These are phyloP conservation scores for Silurus glanis DNA, from an alignment of 2,113 vertebrate genomes.

Conservation along the genomic window DNA sequence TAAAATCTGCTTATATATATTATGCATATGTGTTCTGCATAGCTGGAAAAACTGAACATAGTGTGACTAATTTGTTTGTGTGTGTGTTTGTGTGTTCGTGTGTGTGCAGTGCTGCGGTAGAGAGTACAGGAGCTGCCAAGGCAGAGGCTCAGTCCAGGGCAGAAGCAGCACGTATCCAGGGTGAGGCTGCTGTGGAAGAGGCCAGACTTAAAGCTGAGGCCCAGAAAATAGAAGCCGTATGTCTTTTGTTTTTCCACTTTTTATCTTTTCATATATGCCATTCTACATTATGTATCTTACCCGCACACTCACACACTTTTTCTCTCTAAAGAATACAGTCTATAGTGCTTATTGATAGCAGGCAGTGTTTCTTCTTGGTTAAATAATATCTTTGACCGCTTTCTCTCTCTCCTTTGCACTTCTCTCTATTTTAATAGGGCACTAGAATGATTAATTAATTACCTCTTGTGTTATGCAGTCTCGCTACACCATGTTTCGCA, in stretches of 20 bases:
- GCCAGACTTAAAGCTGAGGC: conserved; percentile 84
- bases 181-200: conserved; percentile 81
- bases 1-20: not conserved
- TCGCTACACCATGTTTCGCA: not conserved
- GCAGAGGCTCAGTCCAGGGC: conserved; percentile 82
- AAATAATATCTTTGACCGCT: not conserved
- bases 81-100: conserved; percentile 9
- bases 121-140: conserved; percentile 84
- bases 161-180: conserved; percentile 82
- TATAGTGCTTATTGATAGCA: not conserved
- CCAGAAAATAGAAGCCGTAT: conserved; percentile 78
- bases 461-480: not conserved
- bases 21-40: not conserved
- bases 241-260: not conserved
- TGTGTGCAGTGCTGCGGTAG: conserved; percentile 76
- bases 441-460: not conserved
- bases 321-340: not conserved
- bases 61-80: conserved; percentile 3
- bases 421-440: conserved; percentile 2
- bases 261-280: not conserved
- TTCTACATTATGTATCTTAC: not conserved
- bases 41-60: not conserved
- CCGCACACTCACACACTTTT: not conserved
- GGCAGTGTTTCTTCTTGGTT: not conserved
- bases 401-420: conserved; percentile 7